These are phyloP conservation scores for Arctia plantaginis DNA, from an alignment of 2,888 invertebrate species.

Conservation along the genomic window DNA sequence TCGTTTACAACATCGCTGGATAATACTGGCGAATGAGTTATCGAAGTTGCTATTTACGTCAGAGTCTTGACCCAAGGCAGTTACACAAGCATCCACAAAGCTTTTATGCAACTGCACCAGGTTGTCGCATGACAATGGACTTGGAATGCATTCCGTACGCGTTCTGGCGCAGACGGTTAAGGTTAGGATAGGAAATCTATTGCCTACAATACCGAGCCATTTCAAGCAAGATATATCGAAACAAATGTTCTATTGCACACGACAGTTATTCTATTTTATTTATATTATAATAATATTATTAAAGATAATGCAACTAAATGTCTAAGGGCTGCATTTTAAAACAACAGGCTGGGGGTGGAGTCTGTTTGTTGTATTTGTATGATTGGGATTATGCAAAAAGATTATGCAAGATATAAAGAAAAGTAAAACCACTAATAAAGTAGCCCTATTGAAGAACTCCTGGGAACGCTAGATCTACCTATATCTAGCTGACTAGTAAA, in stretches of 20 bases:
- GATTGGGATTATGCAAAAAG: neutral
- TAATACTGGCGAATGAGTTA: conserved; percentile 62
- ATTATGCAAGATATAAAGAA: neutral
- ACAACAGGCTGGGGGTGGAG: neutral
- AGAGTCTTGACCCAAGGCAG: conserved; percentile 67
- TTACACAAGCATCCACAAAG: conserved; percentile 70
- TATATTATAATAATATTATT: neutral
- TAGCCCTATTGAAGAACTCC: too few species aligned
- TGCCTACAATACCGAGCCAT: conserved; percentile 50
- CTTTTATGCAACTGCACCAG: conserved; percentile 69
- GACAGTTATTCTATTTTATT: conserved; percentile 18
- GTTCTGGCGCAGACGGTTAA: conserved; percentile 59
- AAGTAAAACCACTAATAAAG: too few species aligned
- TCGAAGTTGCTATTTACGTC: conserved; percentile 66
- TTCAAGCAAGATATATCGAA: conserved; percentile 41
- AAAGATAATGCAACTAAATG: neutral
- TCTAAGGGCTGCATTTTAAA: neutral
- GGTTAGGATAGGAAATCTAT: conserved; percentile 56
- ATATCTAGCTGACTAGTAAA: too few species aligned
- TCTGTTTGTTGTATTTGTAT: neutral
- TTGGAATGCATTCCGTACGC: conserved; percentile 72
- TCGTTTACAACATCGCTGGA: conserved; percentile 46
- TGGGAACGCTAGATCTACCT: too few species aligned
- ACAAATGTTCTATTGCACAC: conserved; percentile 26
- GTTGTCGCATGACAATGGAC: conserved; percentile 78